Base-by-base conservation (phyloP, 1,140 invertebrate species). In the Parasteatoda tepidariorum region DNA sequence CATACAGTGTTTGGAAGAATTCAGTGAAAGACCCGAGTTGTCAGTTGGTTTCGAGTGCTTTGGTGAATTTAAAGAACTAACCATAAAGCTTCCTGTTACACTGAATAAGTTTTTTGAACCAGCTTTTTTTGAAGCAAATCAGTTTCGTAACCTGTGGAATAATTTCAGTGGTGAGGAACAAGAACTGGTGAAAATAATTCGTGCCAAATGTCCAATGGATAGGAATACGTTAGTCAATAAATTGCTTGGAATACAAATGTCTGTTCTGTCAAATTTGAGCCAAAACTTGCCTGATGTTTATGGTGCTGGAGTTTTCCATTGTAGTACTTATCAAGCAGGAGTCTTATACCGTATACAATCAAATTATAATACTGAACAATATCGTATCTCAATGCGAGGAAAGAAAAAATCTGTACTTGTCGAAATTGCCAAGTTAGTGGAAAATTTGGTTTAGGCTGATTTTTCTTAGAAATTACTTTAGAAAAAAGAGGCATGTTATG, bases 231-330 rank as follows among this genome's bases (percentile, higher is more conserved):
- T 95, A 76, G 93, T 94, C 86, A 94, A 94, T 83, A 99, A 87
- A 90, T 91, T 99, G 31, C 92, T 94, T 87, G 97, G 97, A 55
- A 98, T 99, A 91, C 97, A 98, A 41, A 96, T 99, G 93, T 95
- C 97, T 87, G 90, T 98, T 41, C 87, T 93, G 62, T 87, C 89
- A 83, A 94, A 95, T 64, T 98, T 99, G 86, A 98, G 99, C 92
- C 97, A 97, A 6, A 99, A 99, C 91, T 96, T 96, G 34, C 97
- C 99, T 86, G 99, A 99, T 90, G 99, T 98, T 92, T 98, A 99
- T 61, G 97, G 96, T 90, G 98, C 98, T 88, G 98, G 97, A 83
- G 98, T 99, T 86, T 93, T 99, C 62, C 96, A 99, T 88, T 98
- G 97, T 85, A 92, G 94, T 88, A 92, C 93, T 18, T 94, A 95